These are phyloP conservation scores for Phoxinus phoxinus DNA, from an alignment of 2,113 vertebrate genomes.

Conservation along the genomic window DNA sequence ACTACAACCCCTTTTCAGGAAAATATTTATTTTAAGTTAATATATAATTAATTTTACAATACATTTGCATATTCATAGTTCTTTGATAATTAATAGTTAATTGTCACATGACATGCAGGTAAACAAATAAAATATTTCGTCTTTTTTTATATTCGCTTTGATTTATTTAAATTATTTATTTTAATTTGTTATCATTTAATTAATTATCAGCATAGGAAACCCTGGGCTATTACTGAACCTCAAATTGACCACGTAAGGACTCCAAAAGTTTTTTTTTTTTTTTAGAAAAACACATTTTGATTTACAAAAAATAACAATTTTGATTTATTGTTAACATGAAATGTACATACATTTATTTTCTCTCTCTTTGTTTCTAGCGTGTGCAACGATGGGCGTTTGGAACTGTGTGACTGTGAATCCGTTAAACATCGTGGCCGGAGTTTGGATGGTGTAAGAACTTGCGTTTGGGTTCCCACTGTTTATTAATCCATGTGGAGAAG, in stretches of 20 bases:
- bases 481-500: background rate
- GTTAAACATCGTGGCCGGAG: slow-evolving; percentile 91
- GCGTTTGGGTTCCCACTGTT: background rate
- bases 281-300: background rate
- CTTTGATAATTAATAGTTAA: background rate
- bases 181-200: background rate
- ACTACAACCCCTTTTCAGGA: background rate
- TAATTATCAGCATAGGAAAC: background rate
- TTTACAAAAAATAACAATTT: background rate
- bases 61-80: background rate
- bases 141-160: background rate
- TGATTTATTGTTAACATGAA: background rate
- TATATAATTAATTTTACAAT: background rate
- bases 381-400: slow-evolving; percentile 56
- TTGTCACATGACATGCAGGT: background rate
- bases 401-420: slow-evolving; percentile 92
- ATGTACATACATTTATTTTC: background rate
- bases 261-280: background rate
- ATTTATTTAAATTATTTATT: background rate
- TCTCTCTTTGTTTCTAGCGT: slow-evolving; percentile 44
- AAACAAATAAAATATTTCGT: background rate
- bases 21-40: too few relatives aligned
- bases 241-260: too few relatives aligned
- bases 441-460: slow-evolving; percentile 97
- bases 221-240: background rate